Evolutionary conservation across 2,113 vertebrate genomes (phyloP), one percentile per base, ranked within the genome.

Genomic region (Nestor notabilis): DNA sequence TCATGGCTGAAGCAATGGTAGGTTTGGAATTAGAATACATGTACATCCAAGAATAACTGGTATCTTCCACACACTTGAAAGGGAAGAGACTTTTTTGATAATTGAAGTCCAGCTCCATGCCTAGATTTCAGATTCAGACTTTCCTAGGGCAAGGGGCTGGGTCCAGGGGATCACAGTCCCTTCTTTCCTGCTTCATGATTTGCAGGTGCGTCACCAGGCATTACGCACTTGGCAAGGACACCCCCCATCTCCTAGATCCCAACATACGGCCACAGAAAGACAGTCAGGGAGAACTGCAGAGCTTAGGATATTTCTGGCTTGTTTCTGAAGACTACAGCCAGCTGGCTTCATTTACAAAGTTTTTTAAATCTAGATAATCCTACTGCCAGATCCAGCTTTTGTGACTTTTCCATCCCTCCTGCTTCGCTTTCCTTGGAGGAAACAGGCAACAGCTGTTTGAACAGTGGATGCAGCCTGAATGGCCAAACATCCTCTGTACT

Each of bases 361-460:
- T 91, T 96, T 96, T 95, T 97, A 97, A 97, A 96, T 97, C 87
- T 89, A 95, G 96, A 87, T 93, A 96, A 85, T 91, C 84, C 44
- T 89, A 68, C 77, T 94, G 93, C 81, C 89, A 97, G 93, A 94
- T 89, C 56, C 89, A 96, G 95, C 77, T 95, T 96, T 94, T 91
- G 89, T 87, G 94, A 96, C 91, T 97, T 96, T 96, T 96, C 87
- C 81, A 89, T 93, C 44, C 69, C 78, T 96, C 78, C 91, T 76
- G 81, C 81, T 95, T 96, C 84, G 44, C 87, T 96, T 96, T 94
- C 74, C 74, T 95, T 87, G 87, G 77, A 96, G 94, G 91, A 96
- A 96, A 75, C 18, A 14, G 77, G 74, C 87, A 96, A 53, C 95
- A 97, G 89, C 91, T 96, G 94, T 89, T 94, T 60, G 91, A 94